A percentile compares a stretch with the other conserved stretches of the same genome.
Conservation (phyloP, 2,797 vertebrate genomes). For the Hirundo rustica region DNA sequence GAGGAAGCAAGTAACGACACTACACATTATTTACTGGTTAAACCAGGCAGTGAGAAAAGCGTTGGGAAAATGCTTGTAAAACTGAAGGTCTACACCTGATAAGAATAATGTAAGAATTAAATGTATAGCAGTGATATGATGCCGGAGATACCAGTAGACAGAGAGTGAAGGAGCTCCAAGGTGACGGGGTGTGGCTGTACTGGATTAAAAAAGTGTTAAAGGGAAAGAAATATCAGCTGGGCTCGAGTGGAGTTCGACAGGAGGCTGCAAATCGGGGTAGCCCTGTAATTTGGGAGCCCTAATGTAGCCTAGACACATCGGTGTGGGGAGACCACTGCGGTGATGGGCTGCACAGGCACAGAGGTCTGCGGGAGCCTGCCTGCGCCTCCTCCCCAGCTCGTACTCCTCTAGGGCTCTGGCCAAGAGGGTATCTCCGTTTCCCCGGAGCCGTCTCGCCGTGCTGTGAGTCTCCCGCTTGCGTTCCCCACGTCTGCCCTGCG, state of each 20-base stretch:
- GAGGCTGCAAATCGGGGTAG: not conserved
- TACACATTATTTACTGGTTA: not conserved
- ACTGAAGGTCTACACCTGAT: not conserved
- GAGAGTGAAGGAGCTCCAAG: not conserved
- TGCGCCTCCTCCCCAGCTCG: not conserved
- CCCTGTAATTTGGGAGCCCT: not conserved
- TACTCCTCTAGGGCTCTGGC: not conserved
- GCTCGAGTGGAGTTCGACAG: not conserved
- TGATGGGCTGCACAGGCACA: not conserved
- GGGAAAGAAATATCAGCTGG: not conserved
- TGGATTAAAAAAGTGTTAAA: not conserved
- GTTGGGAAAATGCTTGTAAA: not conserved
- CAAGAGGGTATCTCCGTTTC: not conserved
- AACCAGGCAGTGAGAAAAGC: not conserved
- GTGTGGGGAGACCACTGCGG: not conserved
- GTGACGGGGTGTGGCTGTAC: fast-evolving
- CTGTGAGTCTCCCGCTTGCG: not conserved
- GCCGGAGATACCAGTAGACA: not conserved
- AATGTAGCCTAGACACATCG: fast-evolving
- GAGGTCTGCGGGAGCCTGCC: not conserved
- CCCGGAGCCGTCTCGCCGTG: not conserved
- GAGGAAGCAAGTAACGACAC: not conserved
- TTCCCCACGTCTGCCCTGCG: not conserved
- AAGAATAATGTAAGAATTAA: not conserved
- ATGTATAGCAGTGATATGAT: not conserved